Conservation (phyloP, 2,888 invertebrate genomes). For the Pelosia muscerda region DNA sequence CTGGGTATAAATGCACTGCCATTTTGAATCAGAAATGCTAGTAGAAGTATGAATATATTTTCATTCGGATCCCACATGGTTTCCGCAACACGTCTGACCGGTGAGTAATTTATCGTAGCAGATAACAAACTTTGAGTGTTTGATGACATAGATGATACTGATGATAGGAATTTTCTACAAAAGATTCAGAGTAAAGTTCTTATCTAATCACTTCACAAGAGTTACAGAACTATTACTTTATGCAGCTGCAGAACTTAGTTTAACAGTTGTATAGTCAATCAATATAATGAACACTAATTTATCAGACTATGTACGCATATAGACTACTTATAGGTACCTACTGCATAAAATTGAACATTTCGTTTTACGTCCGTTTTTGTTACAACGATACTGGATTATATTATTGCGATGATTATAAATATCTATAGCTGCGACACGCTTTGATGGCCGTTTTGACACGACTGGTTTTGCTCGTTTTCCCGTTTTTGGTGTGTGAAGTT, state of each 20-base stretch:
- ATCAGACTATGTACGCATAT: no score
- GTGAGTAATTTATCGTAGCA: background rate
- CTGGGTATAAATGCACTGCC: conserved; percentile 41
- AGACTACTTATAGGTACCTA: no score
- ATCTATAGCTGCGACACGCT: no score
- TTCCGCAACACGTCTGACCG: conserved; percentile 5
- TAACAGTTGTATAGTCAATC: background rate
- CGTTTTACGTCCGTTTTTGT: no score
- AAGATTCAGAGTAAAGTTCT: background rate
- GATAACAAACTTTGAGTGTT: conserved; percentile 4
- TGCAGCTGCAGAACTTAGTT: background rate
- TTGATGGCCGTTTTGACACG: no score
- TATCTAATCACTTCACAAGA: conserved; percentile 9
- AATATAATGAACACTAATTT: no score
- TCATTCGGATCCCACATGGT: conserved; percentile 38
- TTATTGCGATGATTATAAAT: no score
- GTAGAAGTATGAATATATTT: conserved; percentile 29
- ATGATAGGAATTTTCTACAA: background rate
- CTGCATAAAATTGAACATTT: no score
- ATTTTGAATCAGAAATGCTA: conserved; percentile 38
- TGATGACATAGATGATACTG: background rate
- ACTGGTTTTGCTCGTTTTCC: no score
- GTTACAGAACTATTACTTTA: background rate
- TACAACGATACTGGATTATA: no score
- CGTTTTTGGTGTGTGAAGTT: no score